Evolutionary conservation across 2,888 invertebrate genomes (phyloP).

Genomic region (Molanna angustata): DNA sequence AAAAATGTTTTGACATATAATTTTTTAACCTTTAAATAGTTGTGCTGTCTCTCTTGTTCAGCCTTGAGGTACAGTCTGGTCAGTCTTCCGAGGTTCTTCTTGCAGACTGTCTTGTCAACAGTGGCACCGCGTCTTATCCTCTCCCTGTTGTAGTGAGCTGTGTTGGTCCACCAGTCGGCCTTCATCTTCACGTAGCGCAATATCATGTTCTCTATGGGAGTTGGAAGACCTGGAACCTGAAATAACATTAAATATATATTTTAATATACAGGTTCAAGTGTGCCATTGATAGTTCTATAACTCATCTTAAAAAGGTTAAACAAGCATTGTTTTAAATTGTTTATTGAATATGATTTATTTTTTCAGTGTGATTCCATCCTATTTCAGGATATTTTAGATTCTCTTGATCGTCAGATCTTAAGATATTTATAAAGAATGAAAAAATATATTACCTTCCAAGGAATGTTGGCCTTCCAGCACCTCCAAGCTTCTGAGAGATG

Average conservation of each 20-base stretch:
- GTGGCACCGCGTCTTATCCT: conserved; percentile 98
- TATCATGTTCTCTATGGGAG: conserved; percentile 99
- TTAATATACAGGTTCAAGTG: too few relatives aligned
- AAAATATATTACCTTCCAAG: conserved; percentile 88
- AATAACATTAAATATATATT: neutral
- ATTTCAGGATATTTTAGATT: too few relatives aligned
- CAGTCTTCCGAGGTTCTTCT: conserved; percentile 98
- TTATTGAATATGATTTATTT: too few relatives aligned
- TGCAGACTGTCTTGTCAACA: conserved; percentile 99
- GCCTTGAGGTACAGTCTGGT: conserved; percentile 96
- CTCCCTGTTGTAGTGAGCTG: conserved; percentile 99
- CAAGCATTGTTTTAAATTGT: too few relatives aligned
- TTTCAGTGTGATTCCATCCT: too few relatives aligned
- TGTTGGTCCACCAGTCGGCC: conserved; percentile 99
- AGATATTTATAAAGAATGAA: neutral
- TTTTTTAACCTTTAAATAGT: conserved; percentile 87
- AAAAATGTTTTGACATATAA: too few relatives aligned
- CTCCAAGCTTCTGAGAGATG: conserved; percentile 99
- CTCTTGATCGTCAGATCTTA: too few relatives aligned
- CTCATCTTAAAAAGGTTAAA: too few relatives aligned
- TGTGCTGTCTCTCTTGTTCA: conserved; percentile 98
- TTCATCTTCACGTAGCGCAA: conserved; percentile 99
- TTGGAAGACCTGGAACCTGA: conserved; percentile 93
- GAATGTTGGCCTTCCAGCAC: conserved; percentile 99
- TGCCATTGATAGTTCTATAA: too few relatives aligned